phyloP scores from a whole-genome alignment of 2,888 invertebrate species.

The Masnerella sp. region DNA sequence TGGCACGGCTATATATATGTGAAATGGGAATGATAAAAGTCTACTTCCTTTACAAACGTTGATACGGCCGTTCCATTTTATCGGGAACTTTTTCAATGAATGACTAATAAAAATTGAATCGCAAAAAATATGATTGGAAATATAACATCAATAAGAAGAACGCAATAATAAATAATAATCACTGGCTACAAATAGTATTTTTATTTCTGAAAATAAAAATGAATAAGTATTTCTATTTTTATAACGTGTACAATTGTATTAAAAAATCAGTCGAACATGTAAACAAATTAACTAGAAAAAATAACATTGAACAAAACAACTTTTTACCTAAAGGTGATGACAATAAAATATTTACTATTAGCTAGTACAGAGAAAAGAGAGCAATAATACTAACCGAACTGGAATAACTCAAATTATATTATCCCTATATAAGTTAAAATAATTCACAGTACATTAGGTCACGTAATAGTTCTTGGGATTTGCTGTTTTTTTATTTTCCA shows the following conservation, averaged over 20 bases:
- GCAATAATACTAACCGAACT: background rate
- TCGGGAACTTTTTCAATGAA: background rate
- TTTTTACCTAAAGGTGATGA: background rate
- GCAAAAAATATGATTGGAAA: background rate
- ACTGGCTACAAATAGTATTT: no score
- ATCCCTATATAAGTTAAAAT: background rate
- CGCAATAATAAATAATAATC: no score
- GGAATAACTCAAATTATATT: background rate
- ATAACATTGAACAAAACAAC: no score
- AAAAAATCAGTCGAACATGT: no score
- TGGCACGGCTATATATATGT: no score
- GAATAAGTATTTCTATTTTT: no score
- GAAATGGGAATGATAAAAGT: background rate
- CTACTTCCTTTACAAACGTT: background rate
- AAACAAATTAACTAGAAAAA: no score
- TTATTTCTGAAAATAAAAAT: no score
- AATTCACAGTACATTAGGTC: conserved; percentile 17
- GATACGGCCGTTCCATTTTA: background rate
- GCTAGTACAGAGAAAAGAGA: conserved; percentile 3
- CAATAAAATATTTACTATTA: conserved; percentile 7
- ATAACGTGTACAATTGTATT: no score
- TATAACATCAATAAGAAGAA: background rate
- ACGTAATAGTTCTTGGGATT: conserved; percentile 22
- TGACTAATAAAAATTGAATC: background rate
- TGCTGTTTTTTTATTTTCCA: conserved; percentile 15